Percentiles rank a stretch among this genome's conserved stretches.
Conservation (phyloP, 2,888 invertebrate species). For the Parnassius mnemosyne region DNA sequence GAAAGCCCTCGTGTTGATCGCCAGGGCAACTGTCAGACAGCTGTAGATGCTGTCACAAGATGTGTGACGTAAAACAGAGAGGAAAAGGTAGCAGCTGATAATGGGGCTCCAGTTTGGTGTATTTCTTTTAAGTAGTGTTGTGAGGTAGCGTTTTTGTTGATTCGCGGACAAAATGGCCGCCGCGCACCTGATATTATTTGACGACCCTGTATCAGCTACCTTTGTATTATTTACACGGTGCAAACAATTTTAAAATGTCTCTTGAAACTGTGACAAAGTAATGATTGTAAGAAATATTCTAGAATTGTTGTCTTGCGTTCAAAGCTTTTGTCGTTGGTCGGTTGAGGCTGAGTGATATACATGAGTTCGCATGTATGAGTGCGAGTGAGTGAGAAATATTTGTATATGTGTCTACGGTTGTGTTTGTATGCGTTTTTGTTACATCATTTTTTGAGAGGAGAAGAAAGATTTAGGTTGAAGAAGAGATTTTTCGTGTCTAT, state of each 20-base stretch:
- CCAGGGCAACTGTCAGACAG: neutral
- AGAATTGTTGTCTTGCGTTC: neutral
- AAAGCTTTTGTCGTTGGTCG: neutral
- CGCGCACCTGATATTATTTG: constrained; percentile 10
- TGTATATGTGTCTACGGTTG: constrained; percentile 51
- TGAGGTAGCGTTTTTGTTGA: constrained; percentile 31
- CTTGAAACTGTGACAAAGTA: neutral
- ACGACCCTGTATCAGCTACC: constrained; percentile 12
- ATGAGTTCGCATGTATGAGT: neutral
- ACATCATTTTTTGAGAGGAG: constrained; percentile 57
- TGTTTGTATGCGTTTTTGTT: constrained; percentile 67
- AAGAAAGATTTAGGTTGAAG: constrained; percentile 53
- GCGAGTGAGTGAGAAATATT: neutral
- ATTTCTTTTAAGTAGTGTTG: constrained; percentile 46
- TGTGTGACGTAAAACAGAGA: constrained; percentile 5
- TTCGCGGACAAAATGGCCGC: constrained; percentile 17
- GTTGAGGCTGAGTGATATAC: neutral
- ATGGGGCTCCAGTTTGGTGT: constrained; percentile 50
- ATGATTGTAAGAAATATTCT: neutral
- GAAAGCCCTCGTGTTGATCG: neutral
- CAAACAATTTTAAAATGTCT: neutral
- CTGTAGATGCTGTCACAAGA: neutral
- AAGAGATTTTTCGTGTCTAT: constrained; percentile 46
- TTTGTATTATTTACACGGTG: neutral
- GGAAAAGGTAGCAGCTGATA: constrained; percentile 43